phyloP scores from a whole-genome alignment of 2,113 vertebrate species.

The Chlorocebus sabaeus region DNA sequence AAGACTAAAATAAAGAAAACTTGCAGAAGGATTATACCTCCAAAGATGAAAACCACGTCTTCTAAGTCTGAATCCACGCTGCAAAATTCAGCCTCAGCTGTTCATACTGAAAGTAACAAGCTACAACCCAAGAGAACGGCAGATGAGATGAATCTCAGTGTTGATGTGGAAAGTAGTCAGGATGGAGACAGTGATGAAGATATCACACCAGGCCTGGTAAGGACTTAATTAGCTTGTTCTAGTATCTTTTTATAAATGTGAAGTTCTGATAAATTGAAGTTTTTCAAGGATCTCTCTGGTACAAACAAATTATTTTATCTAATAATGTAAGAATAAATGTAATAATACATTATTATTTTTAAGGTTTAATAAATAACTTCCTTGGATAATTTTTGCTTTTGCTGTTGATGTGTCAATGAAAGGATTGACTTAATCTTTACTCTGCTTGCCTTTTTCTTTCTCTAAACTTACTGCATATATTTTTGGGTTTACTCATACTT shows the following conservation, averaged over 20 bases:
- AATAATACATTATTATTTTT: background rate
- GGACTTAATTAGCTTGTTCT: conserved; percentile 61
- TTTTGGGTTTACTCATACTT: background rate
- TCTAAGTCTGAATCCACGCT: conserved; percentile 29
- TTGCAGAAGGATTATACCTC: conserved; percentile 22
- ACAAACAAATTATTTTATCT: conserved; percentile 12
- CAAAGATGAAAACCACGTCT: conserved; percentile 45
- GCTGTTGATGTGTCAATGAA: background rate
- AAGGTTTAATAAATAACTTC: background rate
- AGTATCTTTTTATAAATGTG: conserved; percentile 18
- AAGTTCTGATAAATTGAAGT: conserved; percentile 22
- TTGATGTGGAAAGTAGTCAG: conserved; percentile 34
- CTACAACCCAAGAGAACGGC: background rate
- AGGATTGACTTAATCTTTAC: background rate
- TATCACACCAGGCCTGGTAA: conserved; percentile 38
- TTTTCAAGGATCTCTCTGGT: background rate
- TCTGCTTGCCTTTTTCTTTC: background rate
- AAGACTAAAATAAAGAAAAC: conserved; percentile 46
- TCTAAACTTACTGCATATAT: background rate
- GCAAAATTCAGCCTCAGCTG: conserved; percentile 18
- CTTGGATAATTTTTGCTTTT: conserved; percentile 24
- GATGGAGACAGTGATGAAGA: conserved; percentile 62
- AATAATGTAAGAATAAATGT: background rate
- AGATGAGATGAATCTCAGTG: background rate
- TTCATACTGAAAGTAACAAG: background rate